These are phyloP conservation scores for Xestia rhomboidea DNA, from an alignment of 2,888 invertebrate genomes.

Conservation along the genomic window DNA sequence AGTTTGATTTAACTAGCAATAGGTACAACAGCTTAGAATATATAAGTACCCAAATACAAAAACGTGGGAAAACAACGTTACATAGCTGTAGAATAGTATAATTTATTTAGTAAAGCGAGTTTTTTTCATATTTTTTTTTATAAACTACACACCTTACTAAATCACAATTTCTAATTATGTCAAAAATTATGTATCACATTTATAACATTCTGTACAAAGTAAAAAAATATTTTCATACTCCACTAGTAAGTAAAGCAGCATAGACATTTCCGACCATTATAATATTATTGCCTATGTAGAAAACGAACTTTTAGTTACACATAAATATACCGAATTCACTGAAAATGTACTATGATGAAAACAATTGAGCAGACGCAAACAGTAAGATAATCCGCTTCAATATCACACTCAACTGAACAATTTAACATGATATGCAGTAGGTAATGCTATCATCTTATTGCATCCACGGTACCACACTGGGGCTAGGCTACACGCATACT, in stretches of 20 bases:
- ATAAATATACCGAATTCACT: slow-evolving; percentile 63
- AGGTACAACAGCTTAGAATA: slow-evolving; percentile 88
- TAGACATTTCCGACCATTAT: slow-evolving; percentile 71
- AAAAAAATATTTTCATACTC: slow-evolving; percentile 89
- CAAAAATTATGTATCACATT: slow-evolving; percentile 90
- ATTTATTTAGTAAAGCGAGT: slow-evolving; percentile 88
- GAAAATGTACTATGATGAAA: slow-evolving; percentile 69
- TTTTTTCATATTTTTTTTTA: slow-evolving; percentile 80
- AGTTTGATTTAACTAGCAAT: slow-evolving; percentile 82
- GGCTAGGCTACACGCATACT: slow-evolving; percentile 81
- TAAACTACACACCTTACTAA: slow-evolving; percentile 89
- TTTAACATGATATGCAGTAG: slow-evolving; percentile 74
- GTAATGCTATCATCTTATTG: slow-evolving; percentile 71
- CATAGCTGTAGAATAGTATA: slow-evolving; percentile 83
- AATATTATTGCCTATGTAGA: slow-evolving; percentile 70
- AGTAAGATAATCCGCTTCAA: slow-evolving; percentile 55
- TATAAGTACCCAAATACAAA: slow-evolving; percentile 89
- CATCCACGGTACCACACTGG: slow-evolving; percentile 71
- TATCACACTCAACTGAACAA: slow-evolving; percentile 68
- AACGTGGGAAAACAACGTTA: slow-evolving; percentile 86
- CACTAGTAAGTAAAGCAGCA: slow-evolving; percentile 87
- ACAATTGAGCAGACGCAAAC: slow-evolving; percentile 67
- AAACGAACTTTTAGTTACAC: slow-evolving; percentile 67
- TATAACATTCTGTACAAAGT: slow-evolving; percentile 90
- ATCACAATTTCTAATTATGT: slow-evolving; percentile 90